Base-by-base conservation (phyloP, 35 echinoderm and acorn worm genomes). In the Holothuria glaberrima region DNA sequence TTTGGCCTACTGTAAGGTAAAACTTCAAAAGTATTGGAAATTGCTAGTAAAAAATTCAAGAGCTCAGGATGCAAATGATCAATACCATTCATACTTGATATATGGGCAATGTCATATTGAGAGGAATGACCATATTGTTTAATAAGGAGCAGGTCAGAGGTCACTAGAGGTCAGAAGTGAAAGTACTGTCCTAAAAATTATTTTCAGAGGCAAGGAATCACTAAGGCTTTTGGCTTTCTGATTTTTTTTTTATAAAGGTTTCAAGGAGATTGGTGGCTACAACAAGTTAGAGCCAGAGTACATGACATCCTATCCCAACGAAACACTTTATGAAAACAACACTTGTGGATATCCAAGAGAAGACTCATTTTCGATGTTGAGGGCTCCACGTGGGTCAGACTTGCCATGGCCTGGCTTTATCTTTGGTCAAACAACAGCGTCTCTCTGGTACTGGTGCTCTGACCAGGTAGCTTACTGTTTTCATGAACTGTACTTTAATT, bases 351-450 rank as follows among this genome's bases (percentile, higher is more conserved):
- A 90, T 9, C 93, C 96, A 5, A 58, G 83, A 26, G 89, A 93
- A 35, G 91, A 98, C 91, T 92, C 94, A 22, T 98, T 98, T 59
- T 22, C 82, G 18, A 90, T 98, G 88, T 27, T 94, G 46, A 92
- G 96, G 20, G 91, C 83, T 6, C 90, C 93, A 2, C 33, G 79
- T 20, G 92, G 89, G 36, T 86, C 85, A 18, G 93, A 98, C 65
- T 59, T 98, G 20, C 96, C 96, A 9, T 98, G 96, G 96, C 96
- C 96, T 0, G 96, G 96, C 0, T 98, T 98, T 68, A 20, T 98
- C 30, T 91, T 98, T 33, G 96, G 96, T 21, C 93, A 95, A 77
- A 82, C 88, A n/a, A 75, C 93, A n/a, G 96, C 96, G 0, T 98
- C 96, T 17, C 62, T 98, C 1, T 98, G 96, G 96, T 98, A 98